Evolutionary conservation across 2,113 vertebrate genomes (phyloP).

Genomic region (Xiphophorus maculatus): DNA sequence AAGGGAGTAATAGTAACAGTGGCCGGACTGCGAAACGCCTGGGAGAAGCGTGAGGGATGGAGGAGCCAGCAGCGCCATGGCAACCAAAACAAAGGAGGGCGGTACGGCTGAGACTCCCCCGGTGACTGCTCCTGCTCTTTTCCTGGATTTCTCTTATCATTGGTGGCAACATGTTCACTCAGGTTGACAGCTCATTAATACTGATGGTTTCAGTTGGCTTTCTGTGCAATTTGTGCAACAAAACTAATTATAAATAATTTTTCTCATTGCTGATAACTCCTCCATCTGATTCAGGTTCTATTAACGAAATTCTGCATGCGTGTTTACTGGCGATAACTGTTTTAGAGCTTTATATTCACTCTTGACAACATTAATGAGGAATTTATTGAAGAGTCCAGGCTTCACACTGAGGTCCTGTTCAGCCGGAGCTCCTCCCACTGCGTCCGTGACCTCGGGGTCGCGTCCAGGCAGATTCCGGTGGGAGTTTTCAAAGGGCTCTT

Average conservation of each 20-base stretch:
- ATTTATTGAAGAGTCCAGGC: not conserved
- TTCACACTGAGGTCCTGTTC: constrained; percentile 25
- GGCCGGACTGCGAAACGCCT: constrained; percentile 52
- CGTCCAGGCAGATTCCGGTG: constrained; percentile 28
- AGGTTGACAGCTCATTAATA: constrained; percentile 48
- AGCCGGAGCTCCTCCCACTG: constrained; percentile 1
- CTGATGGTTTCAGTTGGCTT: constrained; percentile 46
- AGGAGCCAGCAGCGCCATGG: constrained; percentile 57
- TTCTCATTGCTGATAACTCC: constrained; percentile 1
- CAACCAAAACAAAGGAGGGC: constrained; percentile 65
- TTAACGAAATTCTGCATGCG: not conserved
- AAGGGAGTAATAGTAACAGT: constrained; percentile 50
- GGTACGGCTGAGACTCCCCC: constrained; percentile 44
- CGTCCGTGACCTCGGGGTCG: constrained; percentile 45
- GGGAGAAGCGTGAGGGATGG: constrained; percentile 35
- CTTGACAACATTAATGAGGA: not conserved
- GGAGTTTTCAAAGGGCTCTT: constrained; percentile 54
- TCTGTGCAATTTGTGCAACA: constrained; percentile 17
- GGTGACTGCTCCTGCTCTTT: constrained; percentile 49
- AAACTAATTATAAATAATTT: constrained; percentile 36
- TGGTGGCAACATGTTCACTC: constrained; percentile 56
- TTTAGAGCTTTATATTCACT: not conserved
- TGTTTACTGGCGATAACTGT: not conserved
- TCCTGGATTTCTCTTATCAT: constrained; percentile 58
- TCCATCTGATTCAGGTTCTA: not conserved